phyloP scores from a whole-genome alignment of 1,140 invertebrate genomes.

The Aleiodes sp. region DNA sequence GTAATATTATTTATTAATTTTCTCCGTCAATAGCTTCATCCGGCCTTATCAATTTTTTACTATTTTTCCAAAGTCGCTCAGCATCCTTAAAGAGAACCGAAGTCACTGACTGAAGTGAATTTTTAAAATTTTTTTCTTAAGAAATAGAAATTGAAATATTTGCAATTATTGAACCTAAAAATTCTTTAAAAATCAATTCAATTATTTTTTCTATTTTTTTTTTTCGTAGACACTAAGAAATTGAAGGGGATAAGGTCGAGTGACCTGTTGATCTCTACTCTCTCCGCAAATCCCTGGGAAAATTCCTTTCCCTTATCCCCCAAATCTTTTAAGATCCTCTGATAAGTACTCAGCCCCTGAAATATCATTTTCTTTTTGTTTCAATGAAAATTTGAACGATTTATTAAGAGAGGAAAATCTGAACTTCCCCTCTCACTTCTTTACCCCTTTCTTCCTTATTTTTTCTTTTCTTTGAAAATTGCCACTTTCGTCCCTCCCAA shows the following conservation, averaged over 20 bases:
- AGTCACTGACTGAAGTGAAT: no score
- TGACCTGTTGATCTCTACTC: not conserved
- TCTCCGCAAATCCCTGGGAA: not conserved
- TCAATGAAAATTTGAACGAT: not conserved
- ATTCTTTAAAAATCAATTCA: no score
- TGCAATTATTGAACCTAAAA: no score
- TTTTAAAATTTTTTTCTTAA: no score
- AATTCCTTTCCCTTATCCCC: not conserved
- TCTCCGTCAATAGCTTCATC: no score
- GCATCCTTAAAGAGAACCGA: no score
- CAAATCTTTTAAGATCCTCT: not conserved
- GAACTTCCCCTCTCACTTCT: not conserved
- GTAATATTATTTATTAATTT: no score
- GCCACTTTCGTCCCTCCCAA: no score
- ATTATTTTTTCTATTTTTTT: not conserved
- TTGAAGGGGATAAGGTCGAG: not conserved
- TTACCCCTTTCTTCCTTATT: conserved; percentile 20
- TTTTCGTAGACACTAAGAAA: not conserved
- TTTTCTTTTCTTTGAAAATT: no score
- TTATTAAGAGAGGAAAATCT: not conserved
- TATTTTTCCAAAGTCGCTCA: no score
- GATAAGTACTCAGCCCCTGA: not conserved
- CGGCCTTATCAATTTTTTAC: no score
- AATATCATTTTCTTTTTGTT: not conserved
- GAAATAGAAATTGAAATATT: no score